A percentile compares a stretch with the other conserved stretches of the same genome.
phyloP scores from a whole-genome alignment of 1,140 invertebrate species.

The Drosophila parvula region DNA sequence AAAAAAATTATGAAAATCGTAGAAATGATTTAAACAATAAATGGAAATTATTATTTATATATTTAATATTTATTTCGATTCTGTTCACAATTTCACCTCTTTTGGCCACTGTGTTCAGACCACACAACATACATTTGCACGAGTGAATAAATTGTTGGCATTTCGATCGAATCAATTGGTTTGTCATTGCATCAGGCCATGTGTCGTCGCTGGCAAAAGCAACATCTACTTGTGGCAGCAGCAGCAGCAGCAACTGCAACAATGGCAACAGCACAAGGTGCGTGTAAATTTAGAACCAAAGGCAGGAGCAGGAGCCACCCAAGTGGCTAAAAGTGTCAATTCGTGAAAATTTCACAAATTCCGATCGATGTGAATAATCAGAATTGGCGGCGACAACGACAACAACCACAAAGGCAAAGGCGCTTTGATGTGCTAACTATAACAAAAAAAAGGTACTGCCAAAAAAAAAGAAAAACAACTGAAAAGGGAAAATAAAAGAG shows the following conservation, averaged over 20 bases:
- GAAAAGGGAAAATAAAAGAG: constrained; percentile 21
- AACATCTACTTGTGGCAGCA: constrained; percentile 7
- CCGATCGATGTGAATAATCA: constrained; percentile 83
- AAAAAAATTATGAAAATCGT: no score
- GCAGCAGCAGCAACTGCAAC: constrained; percentile 20
- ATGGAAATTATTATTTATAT: no score
- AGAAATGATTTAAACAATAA: no score
- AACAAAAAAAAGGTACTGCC: constrained; percentile 52
- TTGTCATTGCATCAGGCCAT: constrained; percentile 52
- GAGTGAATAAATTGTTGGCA: constrained; percentile 40
- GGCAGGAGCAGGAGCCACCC: constrained; percentile 51
- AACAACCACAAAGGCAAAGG: constrained; percentile 9
- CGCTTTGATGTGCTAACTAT: constrained; percentile 65
- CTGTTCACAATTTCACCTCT: neutral
- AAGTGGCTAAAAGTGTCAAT: constrained; percentile 79
- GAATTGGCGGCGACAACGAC: constrained; percentile 65
- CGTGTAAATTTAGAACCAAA: constrained; percentile 57
- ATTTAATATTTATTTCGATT: neutral
- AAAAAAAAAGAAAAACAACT: constrained; percentile 18
- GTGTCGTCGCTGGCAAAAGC: constrained; percentile 35
- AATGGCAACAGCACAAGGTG: constrained; percentile 38
- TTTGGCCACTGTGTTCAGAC: constrained; percentile 11
- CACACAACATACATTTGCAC: constrained; percentile 23
- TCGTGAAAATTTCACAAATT: constrained; percentile 81
- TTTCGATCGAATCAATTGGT: constrained; percentile 71